Conservation (phyloP, 2,888 invertebrate species). For the Sacculina carcini region DNA sequence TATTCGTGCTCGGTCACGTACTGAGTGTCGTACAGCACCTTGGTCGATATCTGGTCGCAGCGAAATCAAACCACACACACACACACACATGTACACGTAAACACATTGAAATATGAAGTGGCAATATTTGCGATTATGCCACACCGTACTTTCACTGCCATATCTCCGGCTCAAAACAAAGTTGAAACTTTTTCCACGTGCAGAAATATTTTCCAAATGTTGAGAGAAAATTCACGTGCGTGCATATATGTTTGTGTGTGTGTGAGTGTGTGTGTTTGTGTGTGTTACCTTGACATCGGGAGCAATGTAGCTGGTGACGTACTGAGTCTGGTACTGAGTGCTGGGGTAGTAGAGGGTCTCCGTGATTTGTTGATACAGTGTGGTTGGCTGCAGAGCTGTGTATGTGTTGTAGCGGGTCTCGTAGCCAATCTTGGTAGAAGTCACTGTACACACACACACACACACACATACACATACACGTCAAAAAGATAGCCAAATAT, state of each 20-base stretch:
- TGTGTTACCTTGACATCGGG: slow-evolving; percentile 2
- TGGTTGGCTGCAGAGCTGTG: slow-evolving; percentile 1
- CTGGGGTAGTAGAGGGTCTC: slow-evolving; percentile 1
- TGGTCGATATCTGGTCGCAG: slow-evolving; percentile 8
- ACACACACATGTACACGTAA: no score
- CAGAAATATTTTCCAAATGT: no score
- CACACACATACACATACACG: neutral
- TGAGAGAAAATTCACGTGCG: no score
- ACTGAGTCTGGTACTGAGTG: slow-evolving; percentile 1
- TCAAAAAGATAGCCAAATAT: neutral
- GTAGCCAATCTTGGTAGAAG: slow-evolving; percentile 1
- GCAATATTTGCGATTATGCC: neutral
- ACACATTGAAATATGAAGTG: neutral
- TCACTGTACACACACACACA: neutral
- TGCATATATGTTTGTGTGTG: no score
- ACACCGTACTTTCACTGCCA: no score
- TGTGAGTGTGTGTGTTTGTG: no score
- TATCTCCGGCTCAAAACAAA: no score
- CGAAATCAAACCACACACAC: no score
- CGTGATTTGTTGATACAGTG: neutral
- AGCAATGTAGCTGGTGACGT: slow-evolving; percentile 1
- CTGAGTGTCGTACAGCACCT: slow-evolving; percentile 11
- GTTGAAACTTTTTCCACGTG: no score
- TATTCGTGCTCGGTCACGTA: slow-evolving; percentile 12
- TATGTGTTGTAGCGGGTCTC: neutral